Evolutionary conservation across 2,888 invertebrate species (phyloP).

Genomic region (Andrena trimmerana): DNA sequence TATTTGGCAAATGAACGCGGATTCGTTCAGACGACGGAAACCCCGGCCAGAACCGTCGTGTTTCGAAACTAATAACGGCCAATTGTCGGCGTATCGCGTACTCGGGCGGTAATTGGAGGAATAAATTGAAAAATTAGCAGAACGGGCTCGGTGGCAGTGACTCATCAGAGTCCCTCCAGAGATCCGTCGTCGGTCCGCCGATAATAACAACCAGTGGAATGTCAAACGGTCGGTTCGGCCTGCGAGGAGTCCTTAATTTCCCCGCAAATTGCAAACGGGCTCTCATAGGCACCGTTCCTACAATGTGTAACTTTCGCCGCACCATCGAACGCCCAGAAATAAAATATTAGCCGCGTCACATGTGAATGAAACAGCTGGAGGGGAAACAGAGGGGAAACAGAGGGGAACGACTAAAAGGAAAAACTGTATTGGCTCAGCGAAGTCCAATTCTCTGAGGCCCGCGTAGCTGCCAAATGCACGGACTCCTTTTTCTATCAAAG

Average conservation of each 20-base stretch:
- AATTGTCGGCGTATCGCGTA: constrained; percentile 81
- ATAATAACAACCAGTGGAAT: constrained; percentile 80
- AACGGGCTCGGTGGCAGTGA: constrained; percentile 72
- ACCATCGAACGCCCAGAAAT: neutral
- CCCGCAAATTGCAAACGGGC: constrained; percentile 74
- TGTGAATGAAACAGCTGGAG: constrained; percentile 2
- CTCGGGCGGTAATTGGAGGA: constrained; percentile 80
- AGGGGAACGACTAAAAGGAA: too few relatives aligned
- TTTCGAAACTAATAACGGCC: constrained; percentile 79
- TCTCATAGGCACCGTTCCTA: constrained; percentile 60
- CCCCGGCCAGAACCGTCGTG: constrained; percentile 66
- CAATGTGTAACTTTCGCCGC: constrained; percentile 12
- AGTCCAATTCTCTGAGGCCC: too few relatives aligned
- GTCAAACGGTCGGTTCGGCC: constrained; percentile 78
- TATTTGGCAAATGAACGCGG: constrained; percentile 45
- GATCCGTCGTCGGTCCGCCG: constrained; percentile 74
- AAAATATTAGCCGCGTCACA: neutral
- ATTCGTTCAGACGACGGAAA: constrained; percentile 71
- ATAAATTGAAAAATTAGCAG: constrained; percentile 84
- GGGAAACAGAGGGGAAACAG: too few relatives aligned
- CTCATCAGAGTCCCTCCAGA: constrained; percentile 67
- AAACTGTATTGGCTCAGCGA: too few relatives aligned
- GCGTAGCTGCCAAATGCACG: too few relatives aligned
- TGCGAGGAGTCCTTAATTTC: constrained; percentile 71
- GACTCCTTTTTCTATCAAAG: too few relatives aligned